Evolutionary conservation across 2,797 vertebrate genomes (phyloP), one percentile per base, ranked within the genome.

Genomic region (Sylvia borin): DNA sequence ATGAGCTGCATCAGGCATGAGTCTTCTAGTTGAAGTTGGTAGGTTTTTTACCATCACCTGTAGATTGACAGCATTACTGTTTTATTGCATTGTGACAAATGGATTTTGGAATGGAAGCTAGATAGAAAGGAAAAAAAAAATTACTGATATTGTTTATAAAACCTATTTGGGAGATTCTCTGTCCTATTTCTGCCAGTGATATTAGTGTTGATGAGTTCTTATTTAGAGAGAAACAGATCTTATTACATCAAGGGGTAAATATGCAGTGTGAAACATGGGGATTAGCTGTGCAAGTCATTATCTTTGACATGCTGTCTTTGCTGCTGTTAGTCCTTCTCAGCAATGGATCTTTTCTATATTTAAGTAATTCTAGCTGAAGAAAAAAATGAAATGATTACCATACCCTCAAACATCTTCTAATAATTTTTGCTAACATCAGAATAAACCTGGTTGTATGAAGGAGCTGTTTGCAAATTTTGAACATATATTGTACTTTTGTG

Each of bases 171-270:
- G 76, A 66, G 80, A 85, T 74, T 83, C 38, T 92, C 48, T 88
- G 78, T 76, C 88, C 80, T 86, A 55, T 92, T 97, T 95, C 85
- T 96, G 80, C 74, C 93, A 82, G 42, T 61, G 38, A 54, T 93
- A 86, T 57, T 90, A 87, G 20, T 29, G 31, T 57, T 90, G 90
- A 94, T 89, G 85, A 94, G 91, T 89, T 90, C 57, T 85, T 94
- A 61, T 81, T 86, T 90, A 91, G 67, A 78, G 70, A 91, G 90
- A 86, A 14, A 32, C 25, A n/a, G 76, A 80, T 90, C 58, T 84
- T 95, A 48, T 32, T 95, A 43, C 60, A 83, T 80, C 68, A 75
- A 88, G 76, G 53, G 16, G 60, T 91, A 93, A 92, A 95, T 82
- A 96, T 43, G 64, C 90, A 82, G 79, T 11, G 61, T 81, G 93